phyloP scores from a whole-genome alignment of 2,113 vertebrate species.

The Chaenogobius annularis region DNA sequence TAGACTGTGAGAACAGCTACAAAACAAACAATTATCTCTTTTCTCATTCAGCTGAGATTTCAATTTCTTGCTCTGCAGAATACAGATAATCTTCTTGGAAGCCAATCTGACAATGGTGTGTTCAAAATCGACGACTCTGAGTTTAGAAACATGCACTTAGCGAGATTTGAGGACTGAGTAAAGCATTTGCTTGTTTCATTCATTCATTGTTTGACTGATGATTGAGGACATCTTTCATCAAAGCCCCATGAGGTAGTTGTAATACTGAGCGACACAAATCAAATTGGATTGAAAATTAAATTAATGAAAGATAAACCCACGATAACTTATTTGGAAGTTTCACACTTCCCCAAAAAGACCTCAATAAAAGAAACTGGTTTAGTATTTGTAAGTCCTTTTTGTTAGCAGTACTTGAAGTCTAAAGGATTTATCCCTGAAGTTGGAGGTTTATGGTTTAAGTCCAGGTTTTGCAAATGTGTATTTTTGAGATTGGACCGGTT shows the following conservation, averaged over 20 bases:
- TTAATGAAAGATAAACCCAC: neutral
- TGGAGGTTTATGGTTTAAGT: neutral
- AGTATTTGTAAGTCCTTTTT: neutral
- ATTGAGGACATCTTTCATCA: neutral
- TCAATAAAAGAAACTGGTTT: neutral
- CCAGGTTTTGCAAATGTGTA: neutral
- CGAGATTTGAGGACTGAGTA: neutral
- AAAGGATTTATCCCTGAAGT: too few relatives aligned
- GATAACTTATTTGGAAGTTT: neutral
- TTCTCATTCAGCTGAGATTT: neutral
- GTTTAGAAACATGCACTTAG: neutral
- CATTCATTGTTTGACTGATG: neutral
- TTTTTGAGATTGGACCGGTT: neutral
- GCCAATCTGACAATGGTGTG: neutral
- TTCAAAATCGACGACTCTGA: neutral
- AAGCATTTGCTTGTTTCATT: neutral
- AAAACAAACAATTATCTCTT: slow-evolving; percentile 5
- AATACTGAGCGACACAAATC: neutral
- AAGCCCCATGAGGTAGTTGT: neutral
- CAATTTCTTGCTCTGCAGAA: slow-evolving; percentile 18
- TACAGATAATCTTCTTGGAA: slow-evolving; percentile 4
- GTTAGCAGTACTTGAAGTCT: too few relatives aligned
- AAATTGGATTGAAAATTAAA: neutral
- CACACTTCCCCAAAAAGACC: neutral
- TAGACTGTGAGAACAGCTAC: slow-evolving; percentile 2